These are phyloP conservation scores for Crossaster papposus DNA, from an alignment of 53 echinoderm and acorn worm genomes.

Conservation along the genomic window DNA sequence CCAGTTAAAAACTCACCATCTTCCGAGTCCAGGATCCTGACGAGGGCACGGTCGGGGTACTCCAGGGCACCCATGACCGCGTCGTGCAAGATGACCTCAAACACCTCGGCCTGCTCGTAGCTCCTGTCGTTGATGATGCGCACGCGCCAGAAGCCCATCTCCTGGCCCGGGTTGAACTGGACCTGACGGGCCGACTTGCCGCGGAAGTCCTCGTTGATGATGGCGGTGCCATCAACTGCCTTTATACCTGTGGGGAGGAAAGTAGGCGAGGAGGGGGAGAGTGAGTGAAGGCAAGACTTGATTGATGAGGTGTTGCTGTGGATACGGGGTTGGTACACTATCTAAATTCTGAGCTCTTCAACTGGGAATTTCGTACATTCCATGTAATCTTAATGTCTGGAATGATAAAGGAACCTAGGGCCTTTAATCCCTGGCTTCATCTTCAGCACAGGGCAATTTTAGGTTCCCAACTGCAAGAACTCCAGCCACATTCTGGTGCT, in stretches of 20 bases:
- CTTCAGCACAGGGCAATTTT: too few species aligned
- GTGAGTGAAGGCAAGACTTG: neutral
- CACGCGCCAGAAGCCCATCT: slow-evolving; percentile 95
- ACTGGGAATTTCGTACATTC: neutral
- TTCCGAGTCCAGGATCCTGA: slow-evolving; percentile 85
- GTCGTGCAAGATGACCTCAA: slow-evolving; percentile 90
- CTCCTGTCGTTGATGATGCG: slow-evolving; percentile 76
- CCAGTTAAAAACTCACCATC: slow-evolving; percentile 78
- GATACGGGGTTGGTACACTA: neutral
- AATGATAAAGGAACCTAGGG: neutral
- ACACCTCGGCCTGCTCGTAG: slow-evolving; percentile 84
- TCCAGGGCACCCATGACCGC: slow-evolving; percentile 98
- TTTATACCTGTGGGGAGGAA: slow-evolving; percentile 73
- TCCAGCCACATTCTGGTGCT: too few species aligned
- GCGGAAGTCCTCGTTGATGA: slow-evolving; percentile 87
- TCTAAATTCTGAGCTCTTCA: neutral
- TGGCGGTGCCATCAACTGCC: slow-evolving; percentile 90
- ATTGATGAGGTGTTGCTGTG: neutral
- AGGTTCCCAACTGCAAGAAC: too few species aligned
- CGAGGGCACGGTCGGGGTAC: slow-evolving; percentile 87
- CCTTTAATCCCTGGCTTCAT: too few species aligned
- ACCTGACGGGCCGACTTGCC: slow-evolving; percentile 96
- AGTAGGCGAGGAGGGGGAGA: neutral
- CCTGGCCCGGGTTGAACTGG: slow-evolving; percentile 99
- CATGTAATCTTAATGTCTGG: neutral